Evolutionary conservation across 2,113 vertebrate genomes (phyloP), one percentile per base, ranked within the genome.

Genomic region (Atlantisia rogersi): DNA sequence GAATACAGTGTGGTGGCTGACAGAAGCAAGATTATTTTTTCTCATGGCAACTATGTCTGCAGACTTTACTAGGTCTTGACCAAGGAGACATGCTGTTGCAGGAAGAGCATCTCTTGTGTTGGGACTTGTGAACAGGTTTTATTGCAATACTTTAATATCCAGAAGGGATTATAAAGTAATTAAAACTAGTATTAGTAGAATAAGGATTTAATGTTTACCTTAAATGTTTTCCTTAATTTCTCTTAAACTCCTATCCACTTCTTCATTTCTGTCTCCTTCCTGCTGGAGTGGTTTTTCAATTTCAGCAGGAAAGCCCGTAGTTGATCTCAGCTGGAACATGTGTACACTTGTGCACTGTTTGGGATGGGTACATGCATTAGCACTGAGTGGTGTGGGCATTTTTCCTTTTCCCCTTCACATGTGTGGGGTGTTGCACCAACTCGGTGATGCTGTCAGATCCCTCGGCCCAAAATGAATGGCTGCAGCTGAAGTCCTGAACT

Each of bases 401-500:
- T 79, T 79, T 63, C 10, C 25, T 22, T 69, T 63, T 67, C 17
- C 6, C 40, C 16, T 73, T 42, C 39, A 19, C 7, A 46, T 46
- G 11, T 29, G 56, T 20, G 50, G 28, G 24, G 18, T 63, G 12
- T 67, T 63, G 39, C 48, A 32, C n/a, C 48, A 35, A 58, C 37
- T 82, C 86, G 63, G 60, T 1, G 5, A 11, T 86, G 60, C n/a
- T 88, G 73, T 87, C 40, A 39, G 42, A 48, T 56, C 73, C 65
- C 87, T 40, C 75, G 52, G 55, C 19, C 39, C 67, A 11, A 87
- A 42, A 69, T 79, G 89, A 88, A 56, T 59, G 62, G 52, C 35
- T 82, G 44, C 71, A 82, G 76, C 86, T 95, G 89, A 91, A 94
- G 35, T n/a, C 60, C 37, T 96, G 60, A 90, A 69, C 90, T 87